Evolutionary conservation across 1,140 invertebrate species (phyloP).

Genomic region (Stegodyphus mimosarum): DNA sequence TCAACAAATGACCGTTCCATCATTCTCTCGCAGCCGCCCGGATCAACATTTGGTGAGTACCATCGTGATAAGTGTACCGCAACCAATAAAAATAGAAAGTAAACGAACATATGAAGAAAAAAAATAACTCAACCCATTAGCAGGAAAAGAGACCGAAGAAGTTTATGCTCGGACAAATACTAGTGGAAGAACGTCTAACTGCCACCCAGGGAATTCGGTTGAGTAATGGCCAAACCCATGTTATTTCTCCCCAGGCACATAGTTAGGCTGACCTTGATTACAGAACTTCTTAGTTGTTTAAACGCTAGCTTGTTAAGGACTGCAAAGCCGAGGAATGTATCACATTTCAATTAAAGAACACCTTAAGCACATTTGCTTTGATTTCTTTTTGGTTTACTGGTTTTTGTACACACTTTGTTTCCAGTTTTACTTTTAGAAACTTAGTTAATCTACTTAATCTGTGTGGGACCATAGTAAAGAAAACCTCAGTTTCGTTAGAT

Average conservation of each 20-base stretch:
- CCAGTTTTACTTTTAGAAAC: no score
- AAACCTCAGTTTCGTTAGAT: no score
- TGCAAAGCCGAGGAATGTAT: conserved; percentile 47
- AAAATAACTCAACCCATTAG: conserved; percentile 29
- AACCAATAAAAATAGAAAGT: conserved; percentile 27
- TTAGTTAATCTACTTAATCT: no score
- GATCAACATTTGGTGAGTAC: conserved; percentile 22
- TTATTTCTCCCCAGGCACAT: conserved; percentile 44
- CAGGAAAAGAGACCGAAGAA: conserved; percentile 24
- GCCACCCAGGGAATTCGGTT: conserved; percentile 35
- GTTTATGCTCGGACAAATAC: conserved; percentile 53
- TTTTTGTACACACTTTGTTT: no score
- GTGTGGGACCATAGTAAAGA: no score
- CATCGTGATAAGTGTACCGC: conserved; percentile 15
- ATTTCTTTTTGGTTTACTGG: no score
- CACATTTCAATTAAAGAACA: conserved; percentile 49
- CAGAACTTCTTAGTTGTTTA: conserved; percentile 21
- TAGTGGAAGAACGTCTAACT: conserved; percentile 49
- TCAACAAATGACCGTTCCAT: conserved; percentile 46
- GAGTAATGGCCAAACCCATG: conserved; percentile 49
- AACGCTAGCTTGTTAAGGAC: conserved; percentile 17
- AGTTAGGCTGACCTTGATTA: conserved; percentile 45
- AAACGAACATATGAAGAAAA: not conserved
- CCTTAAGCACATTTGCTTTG: no score
- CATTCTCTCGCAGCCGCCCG: not conserved